Base-by-base conservation (phyloP, 2,797 vertebrate genomes). In the Tenualosa ilisha region DNA sequence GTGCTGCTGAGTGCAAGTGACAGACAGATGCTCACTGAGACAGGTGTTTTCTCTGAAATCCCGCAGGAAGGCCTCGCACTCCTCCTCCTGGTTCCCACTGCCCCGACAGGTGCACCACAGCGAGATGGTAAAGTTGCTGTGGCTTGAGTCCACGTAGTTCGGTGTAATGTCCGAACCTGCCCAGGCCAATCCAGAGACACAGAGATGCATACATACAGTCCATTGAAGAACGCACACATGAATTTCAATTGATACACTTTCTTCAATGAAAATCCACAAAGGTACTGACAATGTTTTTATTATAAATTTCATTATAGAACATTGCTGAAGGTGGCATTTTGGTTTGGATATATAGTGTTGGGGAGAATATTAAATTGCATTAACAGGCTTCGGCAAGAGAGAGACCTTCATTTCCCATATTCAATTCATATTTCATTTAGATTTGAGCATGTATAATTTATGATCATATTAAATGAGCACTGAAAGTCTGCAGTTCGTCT, bases 41-140 rank as follows among this genome's bases (percentile, higher is more conserved):
- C 97, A 99, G 3, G 93, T 93, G 86, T 99, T 99, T 89, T 98
- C 96, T 0, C 96, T 97, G 92, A 99, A 99, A 92, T 98, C 97
- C 8, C 91, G 93, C 81, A 98, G 96, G 92, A 98, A 98, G 83
- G 93, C 95, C 82, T 97, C 96, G 0, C 98, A 99, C 84, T 97
- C 95, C 2, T 94, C 91, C 88, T 98, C 97, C 92, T 97, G 92
- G 81, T 94, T 95, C 63, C 97, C 96, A 0, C 97, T 95, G 61
- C 96, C 97, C 13, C 94, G 95, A 92, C 98, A 99, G 83, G 91
- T 95, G 84, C 98, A 99, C 96, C 97, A 99, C 49, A 97, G 97
- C 0, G 97, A 95, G 86, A 99, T 95, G 85, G 95, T 96, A 86
- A 97, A 96, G 94, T 96, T 96, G 82, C 92, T 93, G 26, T 96